Evolutionary conservation across 2,113 vertebrate species (phyloP).

Genomic region (Nerophis ophidion): DNA sequence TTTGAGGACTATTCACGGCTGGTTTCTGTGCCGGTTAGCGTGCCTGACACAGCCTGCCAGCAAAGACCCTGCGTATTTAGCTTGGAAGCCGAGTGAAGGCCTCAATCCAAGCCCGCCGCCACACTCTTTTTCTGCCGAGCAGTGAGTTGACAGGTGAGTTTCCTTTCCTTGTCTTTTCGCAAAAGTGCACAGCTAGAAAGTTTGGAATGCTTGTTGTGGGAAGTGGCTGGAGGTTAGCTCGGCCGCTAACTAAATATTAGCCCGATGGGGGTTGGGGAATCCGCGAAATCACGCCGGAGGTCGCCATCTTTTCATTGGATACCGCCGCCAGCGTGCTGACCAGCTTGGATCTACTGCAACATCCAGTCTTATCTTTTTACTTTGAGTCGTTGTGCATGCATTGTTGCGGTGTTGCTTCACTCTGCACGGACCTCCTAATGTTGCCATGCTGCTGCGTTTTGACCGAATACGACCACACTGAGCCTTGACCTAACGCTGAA

Average conservation of each 20-base stretch:
- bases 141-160: conserved; percentile 69
- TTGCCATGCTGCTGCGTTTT: neutral
- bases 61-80: conserved; percentile 60
- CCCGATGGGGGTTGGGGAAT: conserved; percentile 35
- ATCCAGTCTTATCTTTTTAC: too few species aligned
- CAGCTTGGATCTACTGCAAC: neutral
- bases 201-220: neutral
- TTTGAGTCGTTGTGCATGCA: neutral
- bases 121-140: conserved; percentile 34
- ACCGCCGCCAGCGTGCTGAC: neutral
- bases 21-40: conserved; percentile 31
- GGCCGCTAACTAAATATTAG: conserved; percentile 30
- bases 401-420: neutral
- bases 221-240: neutral
- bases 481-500: neutral
- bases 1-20: conserved; percentile 7
- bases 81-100: conserved; percentile 58
- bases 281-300: conserved; percentile 60
- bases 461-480: neutral
- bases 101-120: conserved; percentile 38
- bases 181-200: neutral
- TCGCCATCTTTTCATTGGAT: conserved; percentile 67
- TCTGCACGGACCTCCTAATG: too few species aligned
- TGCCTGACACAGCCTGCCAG: conserved; percentile 47
- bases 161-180: neutral